Evolutionary conservation across 2,797 vertebrate genomes (phyloP), one percentile per base, ranked within the genome.

Genomic region (Peromyscus nudipes): DNA sequence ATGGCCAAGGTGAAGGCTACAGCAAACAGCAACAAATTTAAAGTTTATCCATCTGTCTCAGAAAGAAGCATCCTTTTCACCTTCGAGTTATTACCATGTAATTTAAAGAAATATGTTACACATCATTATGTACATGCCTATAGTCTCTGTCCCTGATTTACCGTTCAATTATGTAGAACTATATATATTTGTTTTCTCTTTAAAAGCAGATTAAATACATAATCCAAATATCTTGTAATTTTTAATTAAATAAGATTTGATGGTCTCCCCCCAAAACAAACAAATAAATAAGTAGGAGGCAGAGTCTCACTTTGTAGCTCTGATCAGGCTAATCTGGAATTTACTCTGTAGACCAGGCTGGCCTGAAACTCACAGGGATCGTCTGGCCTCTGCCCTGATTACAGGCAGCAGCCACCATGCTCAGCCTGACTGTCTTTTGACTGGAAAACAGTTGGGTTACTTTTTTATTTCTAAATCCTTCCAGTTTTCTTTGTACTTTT

Each of bases 161-260:
- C 52, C 16, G 17, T 60, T 16, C 9, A 64, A 11, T 37, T 86
- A 19, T 43, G 62, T 67, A 82, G 71, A 84, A 6, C 14, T n/a
- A 57, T 77, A 81, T 71, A 27, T n/a, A 69, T 46, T 52, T 52
- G 31, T n/a, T 52, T 85, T 84, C 27, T 46, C 10, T 69, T 86
- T 69, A 69, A n/a, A 86, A 86, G 52, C 34, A 49, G 43, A 52
- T 49, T 49, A 7, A 25, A n/a, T 86, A 80, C 65, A 62, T 60
- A 71, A 71, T 16, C 8, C 19, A 83, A 79, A 83, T 73, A 29
- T 34, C 23, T 84, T 95, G 5, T 46, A 40, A 76, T 31, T 89
- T 82, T 31, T 82, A n/a, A 71, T 79, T 87, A 87, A 16, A 73
- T 92, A 76, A 64, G 75, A 88, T 65, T 90, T 76, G 31, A n/a